Evolutionary conservation across 2,113 vertebrate genomes (phyloP).

Genomic region (Callochromis pleurospilus): DNA sequence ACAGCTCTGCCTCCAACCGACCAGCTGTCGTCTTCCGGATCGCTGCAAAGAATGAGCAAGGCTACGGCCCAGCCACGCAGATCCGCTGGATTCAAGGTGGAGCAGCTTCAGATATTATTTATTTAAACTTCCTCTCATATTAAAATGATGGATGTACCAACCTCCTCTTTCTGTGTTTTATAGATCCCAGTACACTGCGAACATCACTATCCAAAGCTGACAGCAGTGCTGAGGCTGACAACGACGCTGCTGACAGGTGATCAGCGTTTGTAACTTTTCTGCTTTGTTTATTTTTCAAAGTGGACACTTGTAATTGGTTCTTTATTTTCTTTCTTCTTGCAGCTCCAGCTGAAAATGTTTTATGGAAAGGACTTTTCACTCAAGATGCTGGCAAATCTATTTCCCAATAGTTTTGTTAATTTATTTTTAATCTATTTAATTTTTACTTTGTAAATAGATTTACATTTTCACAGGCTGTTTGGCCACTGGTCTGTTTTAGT

Average conservation of each 20-base stretch:
- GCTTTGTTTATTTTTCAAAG: neutral
- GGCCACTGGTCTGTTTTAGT: conserved; percentile 13
- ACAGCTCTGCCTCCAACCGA: conserved; percentile 79
- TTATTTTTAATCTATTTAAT: conserved; percentile 56
- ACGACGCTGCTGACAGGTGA: conserved; percentile 60
- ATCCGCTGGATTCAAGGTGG: conserved; percentile 98
- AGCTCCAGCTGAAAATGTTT: conserved; percentile 55
- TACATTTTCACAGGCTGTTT: neutral
- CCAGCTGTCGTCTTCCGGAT: conserved; percentile 95
- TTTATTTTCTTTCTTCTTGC: neutral
- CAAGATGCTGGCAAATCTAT: conserved; percentile 22
- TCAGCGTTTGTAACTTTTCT: neutral
- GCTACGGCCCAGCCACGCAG: conserved; percentile 94
- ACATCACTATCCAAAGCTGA: conserved; percentile 30
- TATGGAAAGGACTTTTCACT: neutral
- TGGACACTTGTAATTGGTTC: neutral
- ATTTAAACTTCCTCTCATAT: neutral
- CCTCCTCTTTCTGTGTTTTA: neutral
- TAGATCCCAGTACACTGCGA: conserved; percentile 57
- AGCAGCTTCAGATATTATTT: neutral
- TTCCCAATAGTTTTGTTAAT: conserved; percentile 31
- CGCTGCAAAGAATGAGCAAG: conserved; percentile 95
- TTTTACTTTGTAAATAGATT: conserved; percentile 23
- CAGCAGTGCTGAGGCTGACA: conserved; percentile 11
- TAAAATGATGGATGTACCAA: neutral